phyloP scores from a whole-genome alignment of 2,888 invertebrate species.

The Eristalis arbustorum region DNA sequence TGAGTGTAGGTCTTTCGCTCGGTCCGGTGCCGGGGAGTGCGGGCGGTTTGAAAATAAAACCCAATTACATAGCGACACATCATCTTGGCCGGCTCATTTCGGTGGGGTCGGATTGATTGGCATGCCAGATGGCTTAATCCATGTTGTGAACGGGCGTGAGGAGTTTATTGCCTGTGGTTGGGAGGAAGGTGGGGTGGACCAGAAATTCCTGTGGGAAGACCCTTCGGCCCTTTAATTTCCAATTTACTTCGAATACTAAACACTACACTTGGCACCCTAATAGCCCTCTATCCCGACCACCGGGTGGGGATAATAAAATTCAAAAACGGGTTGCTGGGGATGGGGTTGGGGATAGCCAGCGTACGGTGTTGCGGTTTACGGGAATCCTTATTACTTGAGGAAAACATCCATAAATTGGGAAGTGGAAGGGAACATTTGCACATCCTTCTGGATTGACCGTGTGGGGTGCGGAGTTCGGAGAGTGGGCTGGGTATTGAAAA shows the following conservation, averaged over 20 bases:
- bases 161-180: background rate
- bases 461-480: background rate
- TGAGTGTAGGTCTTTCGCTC: background rate
- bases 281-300: background rate
- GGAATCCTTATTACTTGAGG: conserved; percentile 42
- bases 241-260: conserved; percentile 5
- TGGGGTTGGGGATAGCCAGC: background rate
- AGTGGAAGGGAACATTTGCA: conserved; percentile 43
- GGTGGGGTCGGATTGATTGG: conserved; percentile 14
- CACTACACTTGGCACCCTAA: background rate
- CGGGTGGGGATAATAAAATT: conserved; percentile 41
- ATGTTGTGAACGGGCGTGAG: background rate
- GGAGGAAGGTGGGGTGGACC: background rate
- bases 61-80: conserved; percentile 26
- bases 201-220: conserved; percentile 28
- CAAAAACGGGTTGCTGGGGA: conserved; percentile 17
- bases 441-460: conserved; percentile 16
- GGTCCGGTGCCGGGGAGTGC: background rate
- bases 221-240: conserved; percentile 25
- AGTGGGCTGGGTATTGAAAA: conserved; percentile 20
- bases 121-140: conserved; percentile 26
- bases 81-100: background rate
- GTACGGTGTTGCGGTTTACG: conserved; percentile 41
- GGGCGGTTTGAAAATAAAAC: background rate
- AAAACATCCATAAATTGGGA: conserved; percentile 45